Evolutionary conservation across 2,888 invertebrate species (phyloP).

Genomic region (Harmothoe impar): DNA sequence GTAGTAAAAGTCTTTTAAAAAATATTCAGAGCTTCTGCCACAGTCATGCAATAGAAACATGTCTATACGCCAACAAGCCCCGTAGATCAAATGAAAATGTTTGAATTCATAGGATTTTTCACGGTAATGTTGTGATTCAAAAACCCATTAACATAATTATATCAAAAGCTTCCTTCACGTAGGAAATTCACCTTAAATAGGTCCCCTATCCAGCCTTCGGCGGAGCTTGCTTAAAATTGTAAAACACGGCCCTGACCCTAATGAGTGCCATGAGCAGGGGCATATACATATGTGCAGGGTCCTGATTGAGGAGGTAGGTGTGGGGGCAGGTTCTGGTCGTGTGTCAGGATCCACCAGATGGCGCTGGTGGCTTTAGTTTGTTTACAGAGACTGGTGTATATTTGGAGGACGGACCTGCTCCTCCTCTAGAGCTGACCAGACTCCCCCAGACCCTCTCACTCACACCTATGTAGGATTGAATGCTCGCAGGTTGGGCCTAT

Average conservation of each 20-base stretch:
- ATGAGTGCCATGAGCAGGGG: constrained; percentile 31
- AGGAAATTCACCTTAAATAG: no score
- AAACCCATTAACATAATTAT: no score
- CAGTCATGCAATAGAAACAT: no score
- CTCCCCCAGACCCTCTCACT: not conserved
- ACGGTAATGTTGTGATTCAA: no score
- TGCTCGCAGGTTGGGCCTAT: constrained; percentile 29
- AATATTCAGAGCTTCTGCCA: no score
- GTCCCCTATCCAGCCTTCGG: no score
- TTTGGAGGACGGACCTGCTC: constrained; percentile 20
- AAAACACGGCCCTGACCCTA: constrained; percentile 38
- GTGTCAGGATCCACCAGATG: constrained; percentile 42
- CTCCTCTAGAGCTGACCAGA: constrained; percentile 4
- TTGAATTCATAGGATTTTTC: no score
- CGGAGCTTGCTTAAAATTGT: no score
- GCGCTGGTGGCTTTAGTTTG: constrained; percentile 42
- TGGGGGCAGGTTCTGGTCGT: constrained; percentile 15
- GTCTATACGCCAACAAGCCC: no score
- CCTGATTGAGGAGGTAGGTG: not conserved
- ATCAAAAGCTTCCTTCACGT: no score
- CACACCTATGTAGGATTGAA: constrained; percentile 18
- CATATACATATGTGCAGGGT: not conserved
- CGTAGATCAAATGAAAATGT: no score
- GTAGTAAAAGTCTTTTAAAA: no score
- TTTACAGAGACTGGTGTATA: constrained; percentile 43